Conservation (phyloP, 2,888 invertebrate species). For the Venusia cambrica region DNA sequence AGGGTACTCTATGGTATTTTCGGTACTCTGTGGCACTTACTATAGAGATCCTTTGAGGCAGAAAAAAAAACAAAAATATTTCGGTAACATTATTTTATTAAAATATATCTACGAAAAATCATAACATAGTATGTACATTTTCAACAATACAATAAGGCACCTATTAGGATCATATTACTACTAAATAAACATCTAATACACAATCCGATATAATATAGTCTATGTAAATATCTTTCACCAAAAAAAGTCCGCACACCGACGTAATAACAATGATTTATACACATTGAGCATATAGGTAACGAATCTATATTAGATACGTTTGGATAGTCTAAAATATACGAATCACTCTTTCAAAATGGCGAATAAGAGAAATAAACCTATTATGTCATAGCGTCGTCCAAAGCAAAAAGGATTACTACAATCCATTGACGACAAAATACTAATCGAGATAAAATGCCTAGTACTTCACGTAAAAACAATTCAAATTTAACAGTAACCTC, state of each 20-base stretch:
- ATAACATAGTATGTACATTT: conserved; percentile 76
- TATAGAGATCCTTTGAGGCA: no score
- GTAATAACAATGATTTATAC: conserved; percentile 46
- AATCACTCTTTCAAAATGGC: no score
- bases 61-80: conserved; percentile 36
- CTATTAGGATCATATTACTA: conserved; percentile 42
- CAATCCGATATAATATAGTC: conserved; percentile 46
- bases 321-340: no score
- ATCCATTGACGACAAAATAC: conserved; percentile 1
- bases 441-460: conserved; percentile 25
- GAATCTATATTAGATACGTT: conserved; percentile 7
- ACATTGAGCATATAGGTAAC: conserved; percentile 65
- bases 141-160: conserved; percentile 72
- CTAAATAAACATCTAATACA: conserved; percentile 30
- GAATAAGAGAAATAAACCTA: no score
- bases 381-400: conserved; percentile 1
- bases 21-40: no score
- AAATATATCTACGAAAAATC: conserved; percentile 72
- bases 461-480: conserved; percentile 7
- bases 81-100: conserved; percentile 72
- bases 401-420: conserved; percentile 3
- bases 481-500: conserved; percentile 25
- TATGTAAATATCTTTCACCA: conserved; percentile 63
- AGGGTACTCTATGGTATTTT: no score
- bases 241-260: conserved; percentile 47